Evolutionary conservation across 2,797 vertebrate species (phyloP), one percentile per base, ranked within the genome.

Genomic region (Tenualosa thibaudeaui): DNA sequence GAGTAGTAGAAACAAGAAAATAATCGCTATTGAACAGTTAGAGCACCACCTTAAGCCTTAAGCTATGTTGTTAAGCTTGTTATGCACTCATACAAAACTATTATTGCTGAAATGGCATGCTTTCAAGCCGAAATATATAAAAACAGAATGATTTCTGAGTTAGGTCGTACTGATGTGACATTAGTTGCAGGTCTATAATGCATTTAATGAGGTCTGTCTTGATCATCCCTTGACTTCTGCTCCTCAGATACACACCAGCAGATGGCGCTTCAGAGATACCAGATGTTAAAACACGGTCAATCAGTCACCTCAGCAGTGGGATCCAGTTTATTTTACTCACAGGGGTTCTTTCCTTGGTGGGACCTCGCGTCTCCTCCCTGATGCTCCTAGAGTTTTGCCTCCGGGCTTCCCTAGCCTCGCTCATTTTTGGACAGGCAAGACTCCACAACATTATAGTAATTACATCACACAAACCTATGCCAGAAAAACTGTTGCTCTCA

Each of bases 311-410:
- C 93, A 89, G 78, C 85, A 75, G 82, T 26, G 8, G 19, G 1
- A 53, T 94, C 17, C 92, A 94, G 83, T 94, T 97, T 86, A 90
- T 89, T 82, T 89, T 91, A 58, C 91, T 97, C 90, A 92, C 91
- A 0, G 85, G 81, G 1, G 37, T 96, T 71, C 92, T 97, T 89
- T 94, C 93, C 0, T 3, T 95, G 84, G 92, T 97, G 85, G 96
- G 96, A 37, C 81, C 91, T 0, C 95, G 96, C 0, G 97, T 97
- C 86, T 96, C 96, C 0, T 95, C 97, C 0, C 94, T 98, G 40
- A 94, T 98, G 81, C 95, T 96, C 37, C 94, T 98, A 82, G 97
- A 98, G 92, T 98, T 98, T 93, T 97, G 95, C 81, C 96, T 98
- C 84, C 91, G 97, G 0, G 95, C 96, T 0, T 2, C 95, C 40